These are phyloP conservation scores for Tragopan temminckii DNA, from an alignment of 2,797 vertebrate genomes.

Conservation along the genomic window DNA sequence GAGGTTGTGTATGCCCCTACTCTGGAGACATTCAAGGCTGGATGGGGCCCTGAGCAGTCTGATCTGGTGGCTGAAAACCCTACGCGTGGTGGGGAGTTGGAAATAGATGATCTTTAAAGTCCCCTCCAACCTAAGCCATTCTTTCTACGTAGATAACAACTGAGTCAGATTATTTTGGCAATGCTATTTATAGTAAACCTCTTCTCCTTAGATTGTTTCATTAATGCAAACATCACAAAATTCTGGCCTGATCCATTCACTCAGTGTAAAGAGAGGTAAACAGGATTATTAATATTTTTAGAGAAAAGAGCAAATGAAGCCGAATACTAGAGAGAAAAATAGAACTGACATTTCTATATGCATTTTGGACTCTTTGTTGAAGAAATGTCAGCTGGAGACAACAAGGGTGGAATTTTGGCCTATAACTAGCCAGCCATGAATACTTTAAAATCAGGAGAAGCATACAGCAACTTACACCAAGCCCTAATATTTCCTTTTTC, in stretches of 20 bases:
- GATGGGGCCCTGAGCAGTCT: too few relatives aligned
- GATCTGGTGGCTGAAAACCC: too few relatives aligned
- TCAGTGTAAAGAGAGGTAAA: constrained; percentile 13
- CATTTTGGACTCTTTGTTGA: constrained; percentile 9
- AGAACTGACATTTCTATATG: background rate
- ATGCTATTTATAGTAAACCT: constrained; percentile 51
- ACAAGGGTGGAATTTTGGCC: background rate
- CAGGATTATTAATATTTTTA: background rate
- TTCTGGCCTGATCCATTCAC: background rate
- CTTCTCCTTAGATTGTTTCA: constrained; percentile 16
- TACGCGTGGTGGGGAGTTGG: too few relatives aligned
- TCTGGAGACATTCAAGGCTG: too few relatives aligned
- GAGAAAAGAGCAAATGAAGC: background rate
- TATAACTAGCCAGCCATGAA: background rate
- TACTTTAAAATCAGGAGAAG: background rate
- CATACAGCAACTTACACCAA: background rate
- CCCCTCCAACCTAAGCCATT: too few relatives aligned
- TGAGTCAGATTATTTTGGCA: constrained; percentile 20
- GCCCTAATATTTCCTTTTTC: background rate
- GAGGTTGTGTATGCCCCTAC: too few relatives aligned
- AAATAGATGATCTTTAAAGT: too few relatives aligned
- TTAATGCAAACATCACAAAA: constrained; percentile 7
- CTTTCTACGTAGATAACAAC: constrained; percentile 15
- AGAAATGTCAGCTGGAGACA: background rate
- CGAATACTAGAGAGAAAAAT: background rate